These are phyloP conservation scores for Leptinotarsa undecemlineata DNA, from an alignment of 1,140 invertebrate species.

Conservation along the genomic window DNA sequence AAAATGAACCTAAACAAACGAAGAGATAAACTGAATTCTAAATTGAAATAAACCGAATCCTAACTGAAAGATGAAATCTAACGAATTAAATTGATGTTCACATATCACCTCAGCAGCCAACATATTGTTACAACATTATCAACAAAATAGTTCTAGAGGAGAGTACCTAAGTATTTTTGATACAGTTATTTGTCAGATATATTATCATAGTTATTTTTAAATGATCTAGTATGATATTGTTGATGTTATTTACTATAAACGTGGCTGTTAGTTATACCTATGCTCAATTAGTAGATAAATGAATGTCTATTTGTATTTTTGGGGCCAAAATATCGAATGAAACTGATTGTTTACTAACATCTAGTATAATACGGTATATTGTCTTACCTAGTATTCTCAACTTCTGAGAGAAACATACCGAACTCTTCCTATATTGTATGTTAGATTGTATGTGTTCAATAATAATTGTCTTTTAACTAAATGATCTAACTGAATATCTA, in stretches of 20 bases:
- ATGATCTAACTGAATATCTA: not conserved
- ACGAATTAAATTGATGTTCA: constrained; percentile 6
- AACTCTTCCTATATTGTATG: no score
- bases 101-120: constrained; percentile 5
- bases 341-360: not conserved
- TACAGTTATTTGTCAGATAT: constrained; percentile 46
- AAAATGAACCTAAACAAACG: constrained; percentile 19
- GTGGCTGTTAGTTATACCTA: constrained; percentile 39
- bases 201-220: constrained; percentile 30
- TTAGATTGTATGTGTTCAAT: not conserved
- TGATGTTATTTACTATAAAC: constrained; percentile 40
- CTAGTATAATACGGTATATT: not conserved
- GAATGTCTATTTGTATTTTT: constrained; percentile 38
- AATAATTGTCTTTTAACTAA: not conserved
- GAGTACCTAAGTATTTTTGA: constrained; percentile 49
- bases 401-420: not conserved
- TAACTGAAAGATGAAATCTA: not conserved
- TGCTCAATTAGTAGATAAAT: constrained; percentile 47
- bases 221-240: constrained; percentile 42
- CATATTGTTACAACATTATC: constrained; percentile 5
- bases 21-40: constrained; percentile 2
- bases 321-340: constrained; percentile 35
- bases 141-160: constrained; percentile 31
- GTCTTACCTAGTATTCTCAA: not conserved
- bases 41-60: constrained; percentile 13